These are phyloP conservation scores for Nannoperca australis DNA, from an alignment of 2,797 vertebrate species.

Conservation along the genomic window DNA sequence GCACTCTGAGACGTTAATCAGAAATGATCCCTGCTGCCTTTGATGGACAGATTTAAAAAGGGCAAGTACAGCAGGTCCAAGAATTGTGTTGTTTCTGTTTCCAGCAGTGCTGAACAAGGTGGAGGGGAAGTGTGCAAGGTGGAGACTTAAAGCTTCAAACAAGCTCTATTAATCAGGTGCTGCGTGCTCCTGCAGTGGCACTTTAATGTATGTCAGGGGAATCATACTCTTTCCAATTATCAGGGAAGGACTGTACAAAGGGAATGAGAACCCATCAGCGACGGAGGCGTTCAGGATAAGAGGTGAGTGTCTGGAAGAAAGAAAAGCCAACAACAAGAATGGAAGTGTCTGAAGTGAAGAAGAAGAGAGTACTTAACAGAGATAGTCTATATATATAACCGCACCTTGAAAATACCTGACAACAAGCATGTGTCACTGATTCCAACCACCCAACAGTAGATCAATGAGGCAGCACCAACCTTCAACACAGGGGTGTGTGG, in stretches of 20 bases:
- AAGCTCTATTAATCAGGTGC: slow-evolving; percentile 57
- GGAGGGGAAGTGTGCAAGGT: not conserved
- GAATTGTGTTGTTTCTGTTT: not conserved
- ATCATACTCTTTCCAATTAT: slow-evolving; percentile 49
- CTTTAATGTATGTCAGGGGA: slow-evolving; percentile 60
- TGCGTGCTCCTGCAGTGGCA: slow-evolving; percentile 26
- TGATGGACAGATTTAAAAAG: not conserved
- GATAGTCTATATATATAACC: too few species aligned
- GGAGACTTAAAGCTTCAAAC: slow-evolving; percentile 26
- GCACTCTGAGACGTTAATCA: not conserved
- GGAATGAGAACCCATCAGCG: slow-evolving; percentile 8
- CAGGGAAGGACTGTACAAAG: slow-evolving; percentile 27
- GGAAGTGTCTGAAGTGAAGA: not conserved
- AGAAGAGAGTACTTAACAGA: not conserved
- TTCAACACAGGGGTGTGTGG: not conserved
- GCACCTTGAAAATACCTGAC: not conserved
- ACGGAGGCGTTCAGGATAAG: slow-evolving; percentile 20
- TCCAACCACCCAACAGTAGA: not conserved
- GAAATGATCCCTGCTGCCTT: not conserved
- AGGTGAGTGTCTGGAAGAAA: slow-evolving; percentile 4
- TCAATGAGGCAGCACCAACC: not conserved
- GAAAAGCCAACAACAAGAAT: not conserved
- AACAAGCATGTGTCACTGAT: not conserved
- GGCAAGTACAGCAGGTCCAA: not conserved
- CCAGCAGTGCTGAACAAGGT: not conserved